Evolutionary conservation across 2,113 vertebrate species (phyloP), one percentile per base, ranked within the genome.

Genomic region (Eonycteris spelaea): DNA sequence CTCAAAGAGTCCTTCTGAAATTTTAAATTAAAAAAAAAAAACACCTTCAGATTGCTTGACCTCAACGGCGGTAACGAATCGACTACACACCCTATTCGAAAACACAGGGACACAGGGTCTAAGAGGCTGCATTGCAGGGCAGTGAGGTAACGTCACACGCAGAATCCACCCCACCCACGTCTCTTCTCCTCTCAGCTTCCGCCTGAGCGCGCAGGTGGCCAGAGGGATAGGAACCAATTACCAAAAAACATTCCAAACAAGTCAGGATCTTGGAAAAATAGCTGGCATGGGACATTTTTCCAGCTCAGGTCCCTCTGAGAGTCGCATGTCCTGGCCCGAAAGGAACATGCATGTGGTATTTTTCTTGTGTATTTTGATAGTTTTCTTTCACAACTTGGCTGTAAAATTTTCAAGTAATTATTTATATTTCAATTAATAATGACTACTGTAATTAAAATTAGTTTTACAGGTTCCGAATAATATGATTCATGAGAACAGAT

Each of bases 21-120:
- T 61, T 95, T 90, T 77, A 97, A 78, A 71, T 53, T 24, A 68
- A 90, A 38, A 45, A 45, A 45, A 45, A 33, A 10, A 30, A 10
- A 70, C 7, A 21, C 13, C 13, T 59, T 91, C 77, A 43, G 16
- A 95, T 92, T 48, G 15, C 63, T 86, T 97, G 96, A 96, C 96
- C 94, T 83, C 40, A 97, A 86, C 67, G 70, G 24, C 57, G 70
- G 95, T 90, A 79, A 85, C 77, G 95, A 94, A 96, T 92, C 94
- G 92, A 38, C 91, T 68, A 95, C 96, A 96, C 97, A 63, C 97
- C 97, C 97, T 96, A 0, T 65, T 86, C 5, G 97, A 96, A 95
- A 94, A 95, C 96, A 91, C 53, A 97, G 78, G 91, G 78, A 91
- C 93, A 90, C 67, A 53, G 96, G 92, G 75, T 82, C 74, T 78